A percentile compares a stretch with the other conserved stretches of the same genome.
These are phyloP conservation scores for Calephelis perditalis DNA, from an alignment of 2,888 invertebrate species.

Conservation along the genomic window DNA sequence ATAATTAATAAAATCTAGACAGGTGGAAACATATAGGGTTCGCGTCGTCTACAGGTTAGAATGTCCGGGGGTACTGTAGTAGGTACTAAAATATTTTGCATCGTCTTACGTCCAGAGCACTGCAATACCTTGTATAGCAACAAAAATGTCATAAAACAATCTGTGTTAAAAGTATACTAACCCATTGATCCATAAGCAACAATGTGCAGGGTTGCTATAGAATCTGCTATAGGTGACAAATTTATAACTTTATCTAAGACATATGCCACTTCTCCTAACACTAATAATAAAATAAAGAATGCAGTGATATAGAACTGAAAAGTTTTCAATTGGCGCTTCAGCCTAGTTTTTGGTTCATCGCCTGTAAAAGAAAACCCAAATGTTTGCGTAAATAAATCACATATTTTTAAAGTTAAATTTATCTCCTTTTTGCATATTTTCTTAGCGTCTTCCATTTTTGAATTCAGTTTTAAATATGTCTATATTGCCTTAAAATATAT, in stretches of 20 bases:
- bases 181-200: conserved; percentile 58
- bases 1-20: too few relatives aligned
- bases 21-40: too few relatives aligned
- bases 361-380: neutral
- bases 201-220: conserved; percentile 52
- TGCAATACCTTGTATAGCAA: too few relatives aligned
- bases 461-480: too few relatives aligned
- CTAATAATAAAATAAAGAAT: conserved; percentile 30
- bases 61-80: too few relatives aligned
- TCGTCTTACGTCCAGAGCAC: too few relatives aligned
- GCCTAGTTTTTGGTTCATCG: neutral
- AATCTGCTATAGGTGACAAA: conserved; percentile 45
- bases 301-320: neutral
- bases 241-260: conserved; percentile 40
- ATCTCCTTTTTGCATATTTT: neutral
- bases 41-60: too few relatives aligned
- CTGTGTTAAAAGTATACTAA: conserved; percentile 33
- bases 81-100: too few relatives aligned
- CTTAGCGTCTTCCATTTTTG: neutral
- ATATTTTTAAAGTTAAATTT: conserved; percentile 6
- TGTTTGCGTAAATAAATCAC: neutral
- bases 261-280: conserved; percentile 45
- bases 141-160: too few relatives aligned
- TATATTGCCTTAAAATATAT: too few relatives aligned
- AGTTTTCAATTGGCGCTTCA: neutral